Conservation (phyloP, 1,140 invertebrate genomes). For the Caenorhabditis brenneri region DNA sequence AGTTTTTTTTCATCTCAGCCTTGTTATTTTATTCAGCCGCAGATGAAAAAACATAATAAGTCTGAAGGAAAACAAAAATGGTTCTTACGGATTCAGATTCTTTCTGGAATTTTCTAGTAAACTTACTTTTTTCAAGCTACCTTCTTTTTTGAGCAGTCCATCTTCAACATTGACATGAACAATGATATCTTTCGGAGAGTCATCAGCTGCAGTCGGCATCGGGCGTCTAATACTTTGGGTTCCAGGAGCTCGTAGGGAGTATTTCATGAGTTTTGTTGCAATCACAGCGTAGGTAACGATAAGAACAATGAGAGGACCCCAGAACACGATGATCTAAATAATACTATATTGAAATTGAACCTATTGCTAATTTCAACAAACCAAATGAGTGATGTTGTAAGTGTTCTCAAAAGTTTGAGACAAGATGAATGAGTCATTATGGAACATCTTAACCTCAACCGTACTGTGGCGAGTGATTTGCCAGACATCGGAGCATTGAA, state of each 20-base stretch:
- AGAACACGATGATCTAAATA: slow-evolving; percentile 67
- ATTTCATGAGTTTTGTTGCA: slow-evolving; percentile 58
- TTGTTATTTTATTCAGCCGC: background rate
- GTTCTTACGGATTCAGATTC: background rate
- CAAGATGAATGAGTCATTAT: background rate
- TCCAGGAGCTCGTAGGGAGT: slow-evolving; percentile 50
- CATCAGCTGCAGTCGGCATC: slow-evolving; percentile 11
- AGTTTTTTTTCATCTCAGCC: background rate
- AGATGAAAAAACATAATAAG: background rate
- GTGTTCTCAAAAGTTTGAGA: slow-evolving; percentile 31
- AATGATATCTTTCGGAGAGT: background rate
- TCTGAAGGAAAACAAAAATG: background rate
- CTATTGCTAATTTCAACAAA: background rate
- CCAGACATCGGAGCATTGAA: slow-evolving; percentile 49
- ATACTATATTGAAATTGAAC: background rate
- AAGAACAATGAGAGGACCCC: slow-evolving; percentile 65
- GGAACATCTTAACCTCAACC: background rate
- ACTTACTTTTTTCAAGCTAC: background rate
- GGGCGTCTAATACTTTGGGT: background rate
- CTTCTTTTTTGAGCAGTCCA: slow-evolving; percentile 9
- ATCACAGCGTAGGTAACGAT: slow-evolving; percentile 65
- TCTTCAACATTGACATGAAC: background rate
- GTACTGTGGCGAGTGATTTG: background rate
- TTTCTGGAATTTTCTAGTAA: background rate
- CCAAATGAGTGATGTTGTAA: slow-evolving; percentile 58